Percentiles rank a stretch among this genome's conserved stretches.
These are phyloP conservation scores for Hyperoplus lanceolatus DNA, from an alignment of 2,797 vertebrate genomes.

Conservation along the genomic window DNA sequence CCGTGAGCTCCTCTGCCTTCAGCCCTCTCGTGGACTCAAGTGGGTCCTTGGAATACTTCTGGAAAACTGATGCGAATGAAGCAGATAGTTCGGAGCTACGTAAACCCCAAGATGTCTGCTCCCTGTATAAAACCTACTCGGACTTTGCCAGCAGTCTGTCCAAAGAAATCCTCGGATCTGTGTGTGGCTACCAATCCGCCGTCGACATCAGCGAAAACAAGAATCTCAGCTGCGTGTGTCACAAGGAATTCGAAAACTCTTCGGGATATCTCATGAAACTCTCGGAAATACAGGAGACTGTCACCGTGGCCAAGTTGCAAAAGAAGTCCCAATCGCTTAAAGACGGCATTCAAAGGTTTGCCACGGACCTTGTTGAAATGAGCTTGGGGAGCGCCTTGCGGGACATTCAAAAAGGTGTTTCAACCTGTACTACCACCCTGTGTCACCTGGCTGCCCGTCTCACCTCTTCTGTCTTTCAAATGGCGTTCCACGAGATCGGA, in stretches of 20 bases:
- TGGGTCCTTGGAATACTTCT: conserved; percentile 89
- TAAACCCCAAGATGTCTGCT: conserved; percentile 85
- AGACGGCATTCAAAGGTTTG: conserved; percentile 95
- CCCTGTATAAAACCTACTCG: conserved; percentile 88
- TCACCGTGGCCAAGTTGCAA: conserved; percentile 87
- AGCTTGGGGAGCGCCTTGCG: conserved; percentile 95
- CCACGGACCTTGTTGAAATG: conserved; percentile 94
- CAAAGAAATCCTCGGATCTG: conserved; percentile 92
- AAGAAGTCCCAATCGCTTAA: conserved; percentile 90
- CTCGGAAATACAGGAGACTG: conserved; percentile 87
- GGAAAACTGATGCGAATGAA: conserved; percentile 81
- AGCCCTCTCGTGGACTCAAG: conserved; percentile 90
- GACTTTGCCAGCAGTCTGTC: conserved; percentile 93
- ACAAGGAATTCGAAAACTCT: conserved; percentile 86
- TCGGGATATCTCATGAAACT: conserved; percentile 87
- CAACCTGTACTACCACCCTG: conserved; percentile 93
- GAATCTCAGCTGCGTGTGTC: conserved; percentile 88
- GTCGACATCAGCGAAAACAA: conserved; percentile 86
- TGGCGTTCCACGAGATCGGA: conserved; percentile 98
- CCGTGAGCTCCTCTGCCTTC: conserved; percentile 94
- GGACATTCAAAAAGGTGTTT: conserved; percentile 96
- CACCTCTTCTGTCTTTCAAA: conserved; percentile 96
- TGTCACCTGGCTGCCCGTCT: conserved; percentile 94
- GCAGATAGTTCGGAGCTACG: conserved; percentile 79
- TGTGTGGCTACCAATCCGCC: conserved; percentile 88